Percentiles rank a stretch among this genome's conserved stretches.
These are phyloP conservation scores for Volucella zonaria DNA, from an alignment of 2,888 invertebrate species.

Conservation along the genomic window DNA sequence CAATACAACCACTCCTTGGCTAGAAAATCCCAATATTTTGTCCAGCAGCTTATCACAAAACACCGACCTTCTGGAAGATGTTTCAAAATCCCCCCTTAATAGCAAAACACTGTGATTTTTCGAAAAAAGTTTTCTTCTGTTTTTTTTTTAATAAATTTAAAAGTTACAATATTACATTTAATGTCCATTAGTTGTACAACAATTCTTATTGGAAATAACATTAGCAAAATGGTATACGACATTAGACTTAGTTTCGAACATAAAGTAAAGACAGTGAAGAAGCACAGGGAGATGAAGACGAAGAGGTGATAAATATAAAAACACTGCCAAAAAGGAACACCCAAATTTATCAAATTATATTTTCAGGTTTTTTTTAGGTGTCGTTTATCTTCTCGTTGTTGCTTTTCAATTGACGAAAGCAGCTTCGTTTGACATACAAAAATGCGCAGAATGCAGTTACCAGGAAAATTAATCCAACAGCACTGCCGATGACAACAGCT, in stretches of 20 bases:
- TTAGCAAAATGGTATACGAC: constrained; percentile 45
- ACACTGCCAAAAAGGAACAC: not conserved
- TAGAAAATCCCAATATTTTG: not conserved
- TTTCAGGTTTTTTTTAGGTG: constrained; percentile 76
- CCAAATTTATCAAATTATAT: not conserved
- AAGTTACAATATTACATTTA: constrained; percentile 31
- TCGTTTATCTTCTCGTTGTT: constrained; percentile 80
- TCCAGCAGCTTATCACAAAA: not conserved
- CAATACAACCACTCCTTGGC: not conserved
- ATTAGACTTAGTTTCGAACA: constrained; percentile 8
- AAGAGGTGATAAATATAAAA: constrained; percentile 33
- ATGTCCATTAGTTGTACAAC: constrained; percentile 30
- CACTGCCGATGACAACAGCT: constrained; percentile 88
- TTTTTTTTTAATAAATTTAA: constrained; percentile 38
- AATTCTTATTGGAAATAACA: constrained; percentile 31
- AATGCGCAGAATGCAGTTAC: constrained; percentile 86
- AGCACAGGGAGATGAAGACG: constrained; percentile 12
- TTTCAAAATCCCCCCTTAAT: not conserved
- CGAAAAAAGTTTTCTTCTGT: not conserved
- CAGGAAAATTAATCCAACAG: constrained; percentile 87
- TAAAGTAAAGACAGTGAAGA: constrained; percentile 23
- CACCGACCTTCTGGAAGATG: not conserved
- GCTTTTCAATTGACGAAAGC: constrained; percentile 79
- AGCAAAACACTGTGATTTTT: not conserved
- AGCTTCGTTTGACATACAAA: constrained; percentile 83